Percentiles rank a stretch among this genome's conserved stretches.
These are phyloP conservation scores for Coregonus ussuriensis DNA, from an alignment of 2,797 vertebrate genomes.

Conservation along the genomic window DNA sequence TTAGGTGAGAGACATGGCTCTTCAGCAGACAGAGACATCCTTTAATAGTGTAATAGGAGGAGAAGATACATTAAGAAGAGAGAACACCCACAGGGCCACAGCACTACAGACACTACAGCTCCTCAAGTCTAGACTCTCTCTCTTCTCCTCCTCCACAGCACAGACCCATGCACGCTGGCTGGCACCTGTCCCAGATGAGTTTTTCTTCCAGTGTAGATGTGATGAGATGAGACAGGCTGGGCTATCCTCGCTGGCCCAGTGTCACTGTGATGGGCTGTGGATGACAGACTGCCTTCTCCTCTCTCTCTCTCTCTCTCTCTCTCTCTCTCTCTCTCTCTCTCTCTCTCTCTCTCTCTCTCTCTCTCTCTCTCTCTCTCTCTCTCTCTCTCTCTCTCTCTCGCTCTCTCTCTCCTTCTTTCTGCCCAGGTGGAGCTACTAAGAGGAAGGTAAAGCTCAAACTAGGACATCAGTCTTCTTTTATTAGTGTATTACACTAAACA, in stretches of 20 bases:
- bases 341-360: conserved; percentile 10
- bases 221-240: conserved; percentile 50
- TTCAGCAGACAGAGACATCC: not conserved
- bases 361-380: conserved; percentile 8
- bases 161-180: conserved; percentile 26
- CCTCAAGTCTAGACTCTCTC: conserved; percentile 8
- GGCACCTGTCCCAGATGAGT: conserved; percentile 44
- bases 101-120: conserved; percentile 13
- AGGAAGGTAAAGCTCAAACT: too few relatives aligned
- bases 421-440: not conserved
- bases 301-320: conserved; percentile 1
- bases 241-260: conserved; percentile 26
- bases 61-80: not conserved
- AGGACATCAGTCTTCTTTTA: too few relatives aligned
- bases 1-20: not conserved
- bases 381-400: conserved; percentile 3
- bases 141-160: not conserved
- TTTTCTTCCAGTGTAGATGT: conserved; percentile 51
- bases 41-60: not conserved
- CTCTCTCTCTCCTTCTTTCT: not conserved
- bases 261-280: conserved; percentile 38
- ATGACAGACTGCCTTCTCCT: conserved; percentile 9
- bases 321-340: conserved; percentile 18
- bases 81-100: conserved; percentile 24
- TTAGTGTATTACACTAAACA: too few relatives aligned